Base-by-base conservation (phyloP, 2,888 invertebrate genomes). In the Amiota mariae region DNA sequence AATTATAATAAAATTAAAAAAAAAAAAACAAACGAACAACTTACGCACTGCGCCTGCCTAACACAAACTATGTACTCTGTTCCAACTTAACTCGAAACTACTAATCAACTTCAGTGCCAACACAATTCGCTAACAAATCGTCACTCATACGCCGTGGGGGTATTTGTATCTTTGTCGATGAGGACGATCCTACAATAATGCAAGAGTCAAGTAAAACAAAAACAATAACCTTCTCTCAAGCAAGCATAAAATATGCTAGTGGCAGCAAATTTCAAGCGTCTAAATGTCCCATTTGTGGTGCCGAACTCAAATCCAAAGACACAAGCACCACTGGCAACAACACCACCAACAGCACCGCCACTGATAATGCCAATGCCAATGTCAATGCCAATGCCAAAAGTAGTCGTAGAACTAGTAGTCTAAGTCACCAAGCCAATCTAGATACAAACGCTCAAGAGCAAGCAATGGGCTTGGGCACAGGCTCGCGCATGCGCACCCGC, bases 81-180 rank as follows among this genome's bases (percentile, higher is more conserved):
- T 15, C 46, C 67, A 15, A 49, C n/a, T 18, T n/a, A 51, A 70
- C 4, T 10, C 48, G 1, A 46, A 11, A 9, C 48, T 18, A 67
- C 36, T 13, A 48, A 10, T 46, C 36, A 24, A 46, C 24, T 51
- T 59, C 71, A 86, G 88, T 84, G 74, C 82, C 79, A 54, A 20
- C 51, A 64, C 88, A 87, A 75, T 85, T 87, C 79, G 85, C 84
- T 54, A 86, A 87, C 79, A 89, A 89, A 82, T 87, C 90, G 78
- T 90, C 89, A 74, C 84, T 90, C 51, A 90, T 88, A 77, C 86
- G 90, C 80, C 90, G 90, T 78, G 90, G 90, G 77, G 90, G 90
- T 81, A 90, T 90, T 81, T 90, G 90, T 84, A 90, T 90, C 78
- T 90, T 90, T 84, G 89, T 90, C 79, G 89, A 90, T 82, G 89